Percentiles rank a stretch among this genome's conserved stretches.
phyloP scores from a whole-genome alignment of 2,113 vertebrate genomes.

The Falco punctatus region DNA sequence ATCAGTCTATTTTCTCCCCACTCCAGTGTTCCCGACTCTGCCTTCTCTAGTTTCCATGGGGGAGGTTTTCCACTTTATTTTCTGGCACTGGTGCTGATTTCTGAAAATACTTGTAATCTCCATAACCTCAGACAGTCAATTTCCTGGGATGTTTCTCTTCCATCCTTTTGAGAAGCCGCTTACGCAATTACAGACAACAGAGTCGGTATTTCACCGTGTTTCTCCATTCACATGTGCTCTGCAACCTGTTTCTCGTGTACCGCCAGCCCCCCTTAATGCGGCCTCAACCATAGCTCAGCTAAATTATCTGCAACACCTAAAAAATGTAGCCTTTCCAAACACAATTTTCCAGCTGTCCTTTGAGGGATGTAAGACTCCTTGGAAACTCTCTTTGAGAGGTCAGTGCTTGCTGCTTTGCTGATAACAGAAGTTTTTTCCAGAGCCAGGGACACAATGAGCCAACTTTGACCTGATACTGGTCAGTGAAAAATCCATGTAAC shows the following conservation, averaged over 20 bases:
- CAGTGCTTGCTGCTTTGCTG: neutral
- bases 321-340: neutral
- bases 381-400: neutral
- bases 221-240: neutral
- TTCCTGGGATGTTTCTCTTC: neutral
- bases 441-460: neutral
- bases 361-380: neutral
- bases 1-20: neutral
- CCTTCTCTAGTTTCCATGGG: neutral
- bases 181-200: neutral
- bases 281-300: neutral
- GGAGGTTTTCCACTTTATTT: neutral
- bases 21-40: neutral
- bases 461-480: neutral
- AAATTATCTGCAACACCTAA: neutral
- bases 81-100: neutral
- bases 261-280: neutral
- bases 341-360: neutral
- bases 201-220: neutral
- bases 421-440: neutral
- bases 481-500: neutral
- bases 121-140: neutral
- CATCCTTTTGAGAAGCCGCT: neutral
- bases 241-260: neutral
- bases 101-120: conserved; percentile 1